phyloP scores from a whole-genome alignment of 2,888 invertebrate genomes.

The Ophion costatus region DNA sequence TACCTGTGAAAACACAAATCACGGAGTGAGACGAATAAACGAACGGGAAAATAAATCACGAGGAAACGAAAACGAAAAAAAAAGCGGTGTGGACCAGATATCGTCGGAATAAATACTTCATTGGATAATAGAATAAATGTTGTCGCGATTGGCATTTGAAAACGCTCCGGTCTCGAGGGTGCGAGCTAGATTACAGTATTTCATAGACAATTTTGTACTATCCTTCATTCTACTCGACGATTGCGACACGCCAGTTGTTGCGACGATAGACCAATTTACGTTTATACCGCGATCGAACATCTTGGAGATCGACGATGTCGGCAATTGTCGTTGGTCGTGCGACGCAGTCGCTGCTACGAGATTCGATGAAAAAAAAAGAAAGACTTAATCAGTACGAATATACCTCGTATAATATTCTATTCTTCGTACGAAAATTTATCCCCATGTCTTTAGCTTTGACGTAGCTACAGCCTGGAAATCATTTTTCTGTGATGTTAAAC shows the following conservation, averaged over 20 bases:
- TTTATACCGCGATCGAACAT: slow-evolving; percentile 65
- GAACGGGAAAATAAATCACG: not conserved
- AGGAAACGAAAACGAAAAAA: slow-evolving; percentile 29
- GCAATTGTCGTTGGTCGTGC: not conserved
- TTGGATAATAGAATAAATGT: slow-evolving; percentile 49
- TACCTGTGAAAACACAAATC: slow-evolving; percentile 5
- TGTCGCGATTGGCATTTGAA: slow-evolving; percentile 52
- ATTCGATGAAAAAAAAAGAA: not conserved
- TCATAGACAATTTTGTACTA: slow-evolving; percentile 69
- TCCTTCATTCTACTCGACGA: slow-evolving; percentile 55
- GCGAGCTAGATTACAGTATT: slow-evolving; percentile 68
- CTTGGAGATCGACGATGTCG: slow-evolving; percentile 15
- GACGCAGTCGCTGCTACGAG: not conserved
- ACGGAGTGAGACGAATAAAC: not conserved
- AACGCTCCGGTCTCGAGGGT: slow-evolving; percentile 61
- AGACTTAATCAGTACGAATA: not conserved
- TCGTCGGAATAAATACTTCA: slow-evolving; percentile 41
- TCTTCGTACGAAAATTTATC: not conserved
- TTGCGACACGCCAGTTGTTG: slow-evolving; percentile 17
- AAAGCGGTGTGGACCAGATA: slow-evolving; percentile 58
- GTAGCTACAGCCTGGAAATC: not conserved
- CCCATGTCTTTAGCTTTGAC: not conserved
- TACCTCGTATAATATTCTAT: not conserved
- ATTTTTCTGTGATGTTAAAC: not conserved
- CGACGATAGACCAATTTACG: slow-evolving; percentile 50